A percentile compares a stretch with the other conserved stretches of the same genome.
Conservation (phyloP, 2,797 vertebrate genomes). For the Pachyuromys duprasi region DNA sequence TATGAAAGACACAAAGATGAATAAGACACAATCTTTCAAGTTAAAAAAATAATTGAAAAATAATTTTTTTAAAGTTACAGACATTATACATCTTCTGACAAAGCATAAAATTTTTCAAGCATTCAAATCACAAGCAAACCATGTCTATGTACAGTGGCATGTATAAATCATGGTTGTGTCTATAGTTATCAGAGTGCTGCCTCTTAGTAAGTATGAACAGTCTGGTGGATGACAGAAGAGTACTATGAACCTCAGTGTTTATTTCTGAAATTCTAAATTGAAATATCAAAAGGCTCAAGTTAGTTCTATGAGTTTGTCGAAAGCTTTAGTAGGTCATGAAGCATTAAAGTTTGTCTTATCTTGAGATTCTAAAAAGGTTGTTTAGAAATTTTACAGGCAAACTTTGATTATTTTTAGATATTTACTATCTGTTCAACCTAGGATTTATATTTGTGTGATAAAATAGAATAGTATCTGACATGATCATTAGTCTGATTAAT, state of each 20-base stretch:
- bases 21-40: not conserved
- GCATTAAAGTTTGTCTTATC: not conserved
- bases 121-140: not conserved
- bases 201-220: not conserved
- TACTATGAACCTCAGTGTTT: not conserved
- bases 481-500: no score
- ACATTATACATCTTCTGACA: not conserved
- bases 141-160: not conserved
- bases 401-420: no score
- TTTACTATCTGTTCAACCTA: no score
- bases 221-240: not conserved
- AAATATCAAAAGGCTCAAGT: not conserved
- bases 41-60: not conserved
- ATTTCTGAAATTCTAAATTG: constrained; percentile 15
- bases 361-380: not conserved
- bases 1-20: not conserved
- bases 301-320: not conserved
- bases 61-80: not conserved
- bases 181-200: not conserved
- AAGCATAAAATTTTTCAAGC: not conserved
- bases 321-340: not conserved
- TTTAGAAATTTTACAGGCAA: not conserved
- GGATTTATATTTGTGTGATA: no score
- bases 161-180: not conserved
- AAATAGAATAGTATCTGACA: no score